These are phyloP conservation scores for Saxicola maurus DNA, from an alignment of 2,797 vertebrate species.

Conservation along the genomic window DNA sequence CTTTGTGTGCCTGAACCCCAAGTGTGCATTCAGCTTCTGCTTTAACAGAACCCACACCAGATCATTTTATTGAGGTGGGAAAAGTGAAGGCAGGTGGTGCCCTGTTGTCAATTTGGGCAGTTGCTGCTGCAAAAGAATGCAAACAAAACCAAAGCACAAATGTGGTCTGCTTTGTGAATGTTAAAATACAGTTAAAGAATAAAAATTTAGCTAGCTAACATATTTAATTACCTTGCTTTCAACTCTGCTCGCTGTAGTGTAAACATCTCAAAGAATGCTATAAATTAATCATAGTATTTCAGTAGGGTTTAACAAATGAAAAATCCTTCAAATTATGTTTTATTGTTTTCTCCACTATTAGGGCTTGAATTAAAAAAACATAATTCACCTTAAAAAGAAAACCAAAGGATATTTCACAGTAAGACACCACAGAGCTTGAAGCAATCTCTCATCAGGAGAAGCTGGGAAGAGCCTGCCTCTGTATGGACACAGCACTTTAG, in stretches of 20 bases:
- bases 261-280: not conserved
- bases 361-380: not conserved
- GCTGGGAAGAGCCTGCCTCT: not conserved
- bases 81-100: not conserved
- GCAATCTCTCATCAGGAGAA: not conserved
- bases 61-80: fast-evolving
- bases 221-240: not conserved
- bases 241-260: not conserved
- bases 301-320: not conserved
- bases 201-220: not conserved
- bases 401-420: not conserved
- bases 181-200: not conserved
- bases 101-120: not conserved
- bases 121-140: not conserved
- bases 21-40: not conserved
- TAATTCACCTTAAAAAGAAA: not conserved
- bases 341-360: not conserved
- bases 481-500: not conserved
- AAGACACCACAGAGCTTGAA: not conserved
- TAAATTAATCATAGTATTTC: not conserved
- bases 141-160: not conserved
- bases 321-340: not conserved
- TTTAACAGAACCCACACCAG: not conserved
- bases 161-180: not conserved
- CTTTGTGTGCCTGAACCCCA: not conserved